Conservation (phyloP, 2,888 invertebrate species). For the Marasmarcha lunaedactyla region DNA sequence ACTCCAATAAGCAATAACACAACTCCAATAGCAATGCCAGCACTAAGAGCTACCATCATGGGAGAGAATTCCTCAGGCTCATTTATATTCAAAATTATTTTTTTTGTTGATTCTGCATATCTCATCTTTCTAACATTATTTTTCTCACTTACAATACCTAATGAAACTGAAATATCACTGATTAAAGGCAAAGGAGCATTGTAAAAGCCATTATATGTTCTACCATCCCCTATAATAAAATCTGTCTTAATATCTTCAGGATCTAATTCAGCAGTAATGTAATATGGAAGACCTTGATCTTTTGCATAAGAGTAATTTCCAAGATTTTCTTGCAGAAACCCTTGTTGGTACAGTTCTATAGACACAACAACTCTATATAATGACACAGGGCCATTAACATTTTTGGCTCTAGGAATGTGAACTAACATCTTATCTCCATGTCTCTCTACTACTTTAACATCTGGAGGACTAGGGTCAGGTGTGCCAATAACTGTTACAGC, state of each 20-base stretch:
- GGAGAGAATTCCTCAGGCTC: constrained; percentile 57
- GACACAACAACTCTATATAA: constrained; percentile 82
- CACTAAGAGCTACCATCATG: constrained; percentile 59
- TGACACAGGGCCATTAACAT: constrained; percentile 83
- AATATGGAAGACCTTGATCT: constrained; percentile 79
- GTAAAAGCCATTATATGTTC: constrained; percentile 78
- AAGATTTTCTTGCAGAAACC: constrained; percentile 71
- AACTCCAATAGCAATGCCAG: constrained; percentile 78
- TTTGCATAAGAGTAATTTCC: constrained; percentile 76
- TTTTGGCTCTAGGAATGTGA: constrained; percentile 74
- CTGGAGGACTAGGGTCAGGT: constrained; percentile 77
- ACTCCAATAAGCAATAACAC: constrained; percentile 76
- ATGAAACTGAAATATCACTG: constrained; percentile 74
- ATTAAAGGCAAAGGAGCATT: constrained; percentile 79
- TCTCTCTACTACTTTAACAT: constrained; percentile 74
- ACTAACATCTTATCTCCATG: constrained; percentile 75
- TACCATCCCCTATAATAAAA: constrained; percentile 84
- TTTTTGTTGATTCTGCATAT: constrained; percentile 72
- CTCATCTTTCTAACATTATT: constrained; percentile 74
- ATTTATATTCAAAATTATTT: constrained; percentile 64
- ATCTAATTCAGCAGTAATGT: constrained; percentile 84
- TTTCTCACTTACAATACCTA: constrained; percentile 78
- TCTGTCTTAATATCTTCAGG: constrained; percentile 73
- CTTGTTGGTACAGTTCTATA: constrained; percentile 73
- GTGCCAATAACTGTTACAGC: constrained; percentile 80